Conservation (phyloP, 1,140 invertebrate genomes). For the Antheraea pernyi region DNA sequence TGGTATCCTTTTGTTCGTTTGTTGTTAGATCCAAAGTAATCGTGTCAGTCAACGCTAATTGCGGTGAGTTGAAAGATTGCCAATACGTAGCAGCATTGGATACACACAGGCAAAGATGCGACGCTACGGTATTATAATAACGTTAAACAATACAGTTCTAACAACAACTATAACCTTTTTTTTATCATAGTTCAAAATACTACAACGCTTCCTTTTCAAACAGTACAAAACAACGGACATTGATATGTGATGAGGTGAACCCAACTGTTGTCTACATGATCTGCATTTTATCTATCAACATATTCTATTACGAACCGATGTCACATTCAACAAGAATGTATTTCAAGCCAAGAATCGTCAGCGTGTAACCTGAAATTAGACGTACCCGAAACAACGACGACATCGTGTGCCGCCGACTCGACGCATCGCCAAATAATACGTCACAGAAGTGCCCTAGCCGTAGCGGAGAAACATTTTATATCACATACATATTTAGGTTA, state of each 20-base stretch:
- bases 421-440: conserved; percentile 50
- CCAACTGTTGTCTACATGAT: no score
- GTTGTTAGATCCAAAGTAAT: conserved; percentile 17
- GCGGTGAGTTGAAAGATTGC: conserved; percentile 34
- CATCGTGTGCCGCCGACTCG: conserved; percentile 41
- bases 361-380: conserved; percentile 36
- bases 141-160: background rate
- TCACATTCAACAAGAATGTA: conserved; percentile 29
- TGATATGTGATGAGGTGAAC: no score
- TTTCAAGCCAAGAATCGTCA: conserved; percentile 37
- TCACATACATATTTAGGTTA: conserved; percentile 34
- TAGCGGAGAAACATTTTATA: conserved; percentile 1
- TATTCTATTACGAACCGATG: conserved; percentile 5
- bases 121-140: background rate
- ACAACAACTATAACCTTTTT: no score
- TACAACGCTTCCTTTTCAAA: no score
- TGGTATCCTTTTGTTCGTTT: conserved; percentile 20
- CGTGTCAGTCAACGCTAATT: conserved; percentile 37
- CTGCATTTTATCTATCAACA: background rate
- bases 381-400: conserved; percentile 62
- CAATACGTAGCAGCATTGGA: conserved; percentile 28
- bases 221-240: no score
- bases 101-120: conserved; percentile 18
- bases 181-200: no score
- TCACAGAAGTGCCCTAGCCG: conserved; percentile 28